Conservation (phyloP, 2,797 vertebrate genomes). For the Chelonia mydas region DNA sequence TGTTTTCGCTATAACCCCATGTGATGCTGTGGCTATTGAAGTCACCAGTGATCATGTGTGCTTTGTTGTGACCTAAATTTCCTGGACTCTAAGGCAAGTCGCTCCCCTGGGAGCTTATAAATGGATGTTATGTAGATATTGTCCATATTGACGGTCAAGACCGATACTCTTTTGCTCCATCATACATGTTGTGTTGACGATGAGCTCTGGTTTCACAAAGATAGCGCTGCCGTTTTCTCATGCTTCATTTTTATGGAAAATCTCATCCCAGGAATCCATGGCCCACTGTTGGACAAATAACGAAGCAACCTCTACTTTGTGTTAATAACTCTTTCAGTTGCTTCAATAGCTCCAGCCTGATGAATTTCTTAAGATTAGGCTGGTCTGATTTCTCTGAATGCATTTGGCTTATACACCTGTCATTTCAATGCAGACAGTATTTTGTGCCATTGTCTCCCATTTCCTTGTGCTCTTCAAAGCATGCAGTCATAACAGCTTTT, state of each 20-base stretch:
- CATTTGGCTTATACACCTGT: constrained; percentile 36
- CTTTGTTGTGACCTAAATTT: background rate
- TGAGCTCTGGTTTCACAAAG: background rate
- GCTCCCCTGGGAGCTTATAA: background rate
- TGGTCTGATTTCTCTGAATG: constrained; percentile 27
- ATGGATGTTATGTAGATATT: background rate
- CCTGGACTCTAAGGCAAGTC: background rate
- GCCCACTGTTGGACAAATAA: background rate
- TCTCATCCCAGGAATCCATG: background rate
- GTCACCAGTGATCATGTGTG: background rate
- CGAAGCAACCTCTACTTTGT: constrained; percentile 51
- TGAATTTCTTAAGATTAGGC: constrained; percentile 29
- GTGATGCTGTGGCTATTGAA: background rate
- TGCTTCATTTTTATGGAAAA: background rate
- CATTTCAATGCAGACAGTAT: constrained; percentile 36
- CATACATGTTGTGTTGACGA: background rate
- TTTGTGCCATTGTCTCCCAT: background rate
- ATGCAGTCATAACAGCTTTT: background rate
- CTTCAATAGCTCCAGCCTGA: constrained; percentile 36
- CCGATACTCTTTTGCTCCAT: background rate
- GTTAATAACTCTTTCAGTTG: constrained; percentile 42
- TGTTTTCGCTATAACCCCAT: background rate
- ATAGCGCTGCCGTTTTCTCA: background rate
- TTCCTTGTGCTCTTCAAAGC: constrained; percentile 4
- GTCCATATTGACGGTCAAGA: background rate